phyloP scores from a whole-genome alignment of 1,140 invertebrate species.

The Ceratosolen fusciceps region DNA sequence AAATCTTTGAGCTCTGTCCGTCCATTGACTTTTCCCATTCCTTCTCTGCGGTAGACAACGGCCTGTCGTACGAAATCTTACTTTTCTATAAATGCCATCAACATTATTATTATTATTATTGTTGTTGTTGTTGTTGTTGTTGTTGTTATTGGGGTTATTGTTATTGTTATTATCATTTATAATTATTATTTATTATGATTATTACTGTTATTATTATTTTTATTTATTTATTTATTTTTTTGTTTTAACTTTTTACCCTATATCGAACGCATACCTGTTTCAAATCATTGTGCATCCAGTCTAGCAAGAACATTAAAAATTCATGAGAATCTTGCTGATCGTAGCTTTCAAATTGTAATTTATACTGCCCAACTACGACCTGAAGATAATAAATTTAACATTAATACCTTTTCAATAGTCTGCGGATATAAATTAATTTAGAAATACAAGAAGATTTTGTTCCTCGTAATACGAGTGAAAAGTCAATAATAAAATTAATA shows the following conservation, averaged over 20 bases:
- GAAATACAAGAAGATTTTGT: neutral
- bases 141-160: too few species aligned
- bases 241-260: too few species aligned
- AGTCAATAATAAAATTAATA: too few species aligned
- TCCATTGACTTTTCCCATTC: conserved; percentile 84
- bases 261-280: conserved; percentile 73
- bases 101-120: neutral
- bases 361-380: conserved; percentile 81
- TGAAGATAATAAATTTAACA: conserved; percentile 54
- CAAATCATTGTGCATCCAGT: conserved; percentile 92
- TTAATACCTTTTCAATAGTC: too few species aligned
- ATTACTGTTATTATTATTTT: too few species aligned
- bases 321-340: conserved; percentile 97
- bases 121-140: neutral
- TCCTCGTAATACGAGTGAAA: too few species aligned
- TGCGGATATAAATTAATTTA: neutral
- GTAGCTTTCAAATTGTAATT: conserved; percentile 84
- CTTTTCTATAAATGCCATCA: conserved; percentile 52
- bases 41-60: conserved; percentile 72
- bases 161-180: too few species aligned
- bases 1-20: conserved; percentile 84
- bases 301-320: conserved; percentile 90
- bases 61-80: conserved; percentile 46
- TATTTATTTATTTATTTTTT: too few species aligned
- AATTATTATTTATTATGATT: too few species aligned